A percentile compares a stretch with the other conserved stretches of the same genome.
These are phyloP conservation scores for Prietella phreatophila DNA, from an alignment of 2,113 vertebrate species.

Conservation along the genomic window DNA sequence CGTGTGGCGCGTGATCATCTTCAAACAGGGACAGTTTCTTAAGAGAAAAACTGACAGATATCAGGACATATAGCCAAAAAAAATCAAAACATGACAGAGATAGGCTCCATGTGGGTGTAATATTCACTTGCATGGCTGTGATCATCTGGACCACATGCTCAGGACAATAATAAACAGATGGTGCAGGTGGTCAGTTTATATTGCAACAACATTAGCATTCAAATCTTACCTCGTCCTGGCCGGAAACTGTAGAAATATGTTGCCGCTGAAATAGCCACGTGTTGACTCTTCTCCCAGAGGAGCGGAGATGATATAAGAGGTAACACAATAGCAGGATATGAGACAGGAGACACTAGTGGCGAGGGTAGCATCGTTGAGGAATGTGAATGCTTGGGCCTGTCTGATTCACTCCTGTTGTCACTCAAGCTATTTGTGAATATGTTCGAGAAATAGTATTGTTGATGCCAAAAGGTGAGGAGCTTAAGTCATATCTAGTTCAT, in stretches of 20 bases:
- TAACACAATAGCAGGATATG: conserved; percentile 19
- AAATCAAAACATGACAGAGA: background rate
- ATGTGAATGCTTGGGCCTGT: background rate
- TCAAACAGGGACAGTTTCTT: conserved; percentile 64
- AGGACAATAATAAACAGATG: conserved; percentile 26
- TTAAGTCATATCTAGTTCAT: conserved; percentile 18
- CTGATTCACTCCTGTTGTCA: conserved; percentile 2
- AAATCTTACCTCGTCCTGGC: background rate
- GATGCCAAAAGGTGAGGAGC: background rate
- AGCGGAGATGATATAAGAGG: background rate
- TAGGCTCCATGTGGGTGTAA: background rate
- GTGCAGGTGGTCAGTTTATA: conserved; percentile 9
- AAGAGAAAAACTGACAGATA: background rate
- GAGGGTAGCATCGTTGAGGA: background rate
- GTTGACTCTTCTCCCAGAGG: conserved; percentile 18
- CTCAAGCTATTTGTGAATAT: conserved; percentile 1
- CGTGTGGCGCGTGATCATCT: conserved; percentile 93
- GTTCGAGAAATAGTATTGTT: background rate
- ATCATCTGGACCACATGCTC: conserved; percentile 12
- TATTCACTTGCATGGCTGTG: background rate
- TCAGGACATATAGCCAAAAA: background rate
- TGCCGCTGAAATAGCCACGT: conserved; percentile 1
- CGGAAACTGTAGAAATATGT: conserved; percentile 23
- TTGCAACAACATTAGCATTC: conserved; percentile 22
- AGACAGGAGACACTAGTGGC: conserved; percentile 23